Base-by-base conservation (phyloP, 2,888 invertebrate genomes). In the Netelia virgata region DNA sequence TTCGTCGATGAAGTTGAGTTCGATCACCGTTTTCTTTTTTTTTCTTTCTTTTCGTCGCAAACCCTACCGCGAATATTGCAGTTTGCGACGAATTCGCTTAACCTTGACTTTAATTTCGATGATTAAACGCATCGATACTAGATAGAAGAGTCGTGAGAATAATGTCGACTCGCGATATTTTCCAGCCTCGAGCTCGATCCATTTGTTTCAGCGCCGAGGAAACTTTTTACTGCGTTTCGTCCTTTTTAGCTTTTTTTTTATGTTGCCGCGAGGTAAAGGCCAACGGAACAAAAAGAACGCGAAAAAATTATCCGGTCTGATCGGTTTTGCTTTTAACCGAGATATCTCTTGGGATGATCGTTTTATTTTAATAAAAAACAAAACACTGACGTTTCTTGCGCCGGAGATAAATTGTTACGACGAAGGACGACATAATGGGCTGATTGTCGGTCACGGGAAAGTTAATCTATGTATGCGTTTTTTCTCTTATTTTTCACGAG, bases 91-190 rank as follows among this genome's bases (percentile, higher is more conserved):
- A 14, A n/a, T 11, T 10, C 41, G 47, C 8, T 18, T 9, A 36
- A 41, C 82, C 82, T 82, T 77, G 82, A 77, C 82, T 82, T 72
- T 72, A 77, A 82, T 82, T 20, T 11, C 36, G 43, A 28, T 16
- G 57, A 66, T 72, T 66, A 57, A 79, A 64, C 36, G 53, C 63
- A 63, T 53, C 50, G 28, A 47, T 61, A 16, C 20, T 63, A 47
- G 43, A 53, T 41, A 10, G 18, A 28, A 53, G 14, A 64, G n/a
- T 28, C 53, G 9, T 11, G 61, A 14, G 20, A 14, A 61, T 73
- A 73, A 61, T 23, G 47, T 20, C 28, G 11, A 23, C 14, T 61
- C 18, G 43, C 57, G 55, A 50, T 41, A 9, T 18, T 16, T 59
- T 23, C n/a, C 75, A 66, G 55, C 64, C 75, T 76, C 66, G 57